These are phyloP conservation scores for Rotaria macrura DNA, from an alignment of 2,888 invertebrate genomes.

Conservation along the genomic window DNA sequence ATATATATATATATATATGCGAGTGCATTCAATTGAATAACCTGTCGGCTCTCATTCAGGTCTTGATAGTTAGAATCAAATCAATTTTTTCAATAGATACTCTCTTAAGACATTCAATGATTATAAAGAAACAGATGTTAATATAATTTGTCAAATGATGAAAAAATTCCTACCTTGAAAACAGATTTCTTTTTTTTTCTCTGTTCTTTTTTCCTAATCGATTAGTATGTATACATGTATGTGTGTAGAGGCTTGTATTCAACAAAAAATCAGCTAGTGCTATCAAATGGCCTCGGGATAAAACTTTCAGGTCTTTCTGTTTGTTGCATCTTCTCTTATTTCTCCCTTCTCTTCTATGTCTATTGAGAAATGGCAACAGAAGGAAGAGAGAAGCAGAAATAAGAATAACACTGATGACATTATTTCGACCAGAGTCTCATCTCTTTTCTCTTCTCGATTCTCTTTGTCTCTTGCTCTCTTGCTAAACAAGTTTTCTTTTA, in stretches of 20 bases:
- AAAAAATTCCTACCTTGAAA: neutral
- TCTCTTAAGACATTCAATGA: neutral
- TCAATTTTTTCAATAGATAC: neutral
- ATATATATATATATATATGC: too few relatives aligned
- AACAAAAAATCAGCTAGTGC: slow-evolving; percentile 1
- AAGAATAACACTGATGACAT: slow-evolving; percentile 15
- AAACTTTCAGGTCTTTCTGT: neutral
- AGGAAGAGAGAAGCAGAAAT: neutral
- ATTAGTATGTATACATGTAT: neutral
- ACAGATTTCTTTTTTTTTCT: neutral
- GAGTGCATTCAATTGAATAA: neutral
- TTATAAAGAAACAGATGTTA: neutral
- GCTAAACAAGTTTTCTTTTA: neutral
- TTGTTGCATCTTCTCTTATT: neutral
- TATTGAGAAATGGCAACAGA: slow-evolving; percentile 7
- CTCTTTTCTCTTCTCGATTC: neutral
- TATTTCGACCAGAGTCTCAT: neutral
- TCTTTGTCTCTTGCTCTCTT: neutral
- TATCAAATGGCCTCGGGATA: slow-evolving; percentile 7
- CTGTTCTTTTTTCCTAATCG: neutral
- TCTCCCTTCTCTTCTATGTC: neutral
- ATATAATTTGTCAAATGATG: neutral
- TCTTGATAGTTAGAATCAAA: neutral
- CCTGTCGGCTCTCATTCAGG: neutral
- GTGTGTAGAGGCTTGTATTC: neutral